A percentile compares a stretch with the other conserved stretches of the same genome.
phyloP scores from a whole-genome alignment of 2,113 vertebrate genomes.

The Callochromis pleurospilus region DNA sequence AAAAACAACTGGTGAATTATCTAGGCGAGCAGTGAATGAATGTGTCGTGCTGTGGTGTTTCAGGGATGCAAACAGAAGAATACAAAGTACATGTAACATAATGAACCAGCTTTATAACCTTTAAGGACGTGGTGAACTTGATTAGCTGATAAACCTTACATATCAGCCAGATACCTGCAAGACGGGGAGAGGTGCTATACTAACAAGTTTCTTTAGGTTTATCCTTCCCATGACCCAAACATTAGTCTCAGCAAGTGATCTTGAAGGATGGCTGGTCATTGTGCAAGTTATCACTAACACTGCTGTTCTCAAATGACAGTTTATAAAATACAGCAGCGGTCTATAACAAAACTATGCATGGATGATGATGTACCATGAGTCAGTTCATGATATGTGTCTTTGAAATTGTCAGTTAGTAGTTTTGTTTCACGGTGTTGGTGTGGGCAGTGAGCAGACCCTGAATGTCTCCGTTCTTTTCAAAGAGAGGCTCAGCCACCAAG shows the following conservation, averaged over 20 bases:
- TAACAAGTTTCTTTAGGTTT: background rate
- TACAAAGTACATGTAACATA: background rate
- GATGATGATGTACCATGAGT: background rate
- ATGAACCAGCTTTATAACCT: background rate
- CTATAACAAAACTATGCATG: background rate
- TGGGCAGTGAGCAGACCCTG: conserved; percentile 11
- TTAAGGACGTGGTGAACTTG: background rate
- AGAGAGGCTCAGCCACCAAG: conserved; percentile 41
- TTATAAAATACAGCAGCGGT: background rate
- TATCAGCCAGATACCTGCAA: background rate
- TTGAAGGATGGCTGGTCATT: background rate
- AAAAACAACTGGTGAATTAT: background rate
- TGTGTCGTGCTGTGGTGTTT: background rate
- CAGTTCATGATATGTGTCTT: background rate
- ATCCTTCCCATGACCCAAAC: background rate
- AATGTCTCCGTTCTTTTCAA: conserved; percentile 27
- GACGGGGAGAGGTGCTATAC: background rate
- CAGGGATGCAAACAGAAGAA: background rate
- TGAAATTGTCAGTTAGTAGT: background rate
- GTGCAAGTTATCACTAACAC: background rate
- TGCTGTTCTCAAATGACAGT: background rate
- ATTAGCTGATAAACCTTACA: background rate
- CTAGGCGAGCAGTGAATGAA: background rate
- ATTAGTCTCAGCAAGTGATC: background rate
- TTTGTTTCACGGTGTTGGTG: background rate